Percentiles rank a stretch among this genome's conserved stretches.
Evolutionary conservation across 2,888 invertebrate species (phyloP).

Genomic region (Callinectes sapidus): DNA sequence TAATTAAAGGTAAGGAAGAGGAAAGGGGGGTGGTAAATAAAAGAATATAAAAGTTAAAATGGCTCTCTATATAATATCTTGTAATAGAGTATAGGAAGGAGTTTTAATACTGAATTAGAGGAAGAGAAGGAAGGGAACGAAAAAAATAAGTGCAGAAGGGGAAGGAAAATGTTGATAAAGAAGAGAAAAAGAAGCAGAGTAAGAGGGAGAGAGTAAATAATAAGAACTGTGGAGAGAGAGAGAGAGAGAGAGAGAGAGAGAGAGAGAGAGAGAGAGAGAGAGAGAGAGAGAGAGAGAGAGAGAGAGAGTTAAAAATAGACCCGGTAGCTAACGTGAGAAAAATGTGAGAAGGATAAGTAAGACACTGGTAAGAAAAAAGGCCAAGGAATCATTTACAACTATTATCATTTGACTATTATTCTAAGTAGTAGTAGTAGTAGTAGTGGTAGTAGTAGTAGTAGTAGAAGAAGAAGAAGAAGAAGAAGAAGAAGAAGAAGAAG

Average conservation of each 20-base stretch:
- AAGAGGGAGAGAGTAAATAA: neutral
- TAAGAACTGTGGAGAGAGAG: neutral
- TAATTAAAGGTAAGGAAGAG: neutral
- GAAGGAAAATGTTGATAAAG: too few species aligned
- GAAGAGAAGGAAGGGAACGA: neutral
- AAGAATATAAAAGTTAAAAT: neutral
- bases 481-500: too few species aligned
- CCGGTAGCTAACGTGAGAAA: too few species aligned
- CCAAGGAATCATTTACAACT: too few species aligned
- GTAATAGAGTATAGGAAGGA: neutral
- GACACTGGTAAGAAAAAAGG: too few species aligned
- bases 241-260: neutral
- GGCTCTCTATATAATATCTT: neutral
- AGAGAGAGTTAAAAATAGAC: too few species aligned
- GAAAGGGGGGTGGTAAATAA: neutral
- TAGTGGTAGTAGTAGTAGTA: too few species aligned
- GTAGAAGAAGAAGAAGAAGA: too few species aligned
- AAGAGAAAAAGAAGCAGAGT: neutral
- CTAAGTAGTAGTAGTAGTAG: too few species aligned
- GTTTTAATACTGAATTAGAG: neutral
- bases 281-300: neutral
- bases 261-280: slow-evolving; percentile 11
- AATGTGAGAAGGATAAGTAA: too few species aligned
- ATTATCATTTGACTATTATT: too few species aligned
- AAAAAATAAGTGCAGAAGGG: too few species aligned